Evolutionary conservation across 1,140 invertebrate species (phyloP).

Genomic region (Aphelenchoides fujianensis): DNA sequence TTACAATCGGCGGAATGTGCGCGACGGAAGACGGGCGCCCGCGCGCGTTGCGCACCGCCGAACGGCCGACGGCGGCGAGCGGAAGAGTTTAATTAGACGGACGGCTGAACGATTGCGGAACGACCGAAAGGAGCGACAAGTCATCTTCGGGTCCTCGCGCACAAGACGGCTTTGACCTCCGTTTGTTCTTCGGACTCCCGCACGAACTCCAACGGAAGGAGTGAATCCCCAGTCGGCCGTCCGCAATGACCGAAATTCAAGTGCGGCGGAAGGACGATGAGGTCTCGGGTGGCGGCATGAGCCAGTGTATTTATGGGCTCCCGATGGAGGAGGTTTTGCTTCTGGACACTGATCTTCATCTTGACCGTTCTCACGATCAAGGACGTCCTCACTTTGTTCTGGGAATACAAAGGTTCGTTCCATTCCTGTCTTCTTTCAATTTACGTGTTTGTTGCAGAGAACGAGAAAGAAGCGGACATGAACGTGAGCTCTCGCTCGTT

Average conservation of each 20-base stretch:
- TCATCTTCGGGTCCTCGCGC: neutral
- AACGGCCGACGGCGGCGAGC: no score
- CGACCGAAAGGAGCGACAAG: neutral
- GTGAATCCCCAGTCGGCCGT: neutral
- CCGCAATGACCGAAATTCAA: neutral
- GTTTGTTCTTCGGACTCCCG: neutral
- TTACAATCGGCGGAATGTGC: no score
- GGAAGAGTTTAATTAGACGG: neutral
- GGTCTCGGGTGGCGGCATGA: neutral
- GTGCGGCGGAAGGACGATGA: neutral
- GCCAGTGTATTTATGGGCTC: neutral
- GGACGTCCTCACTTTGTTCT: neutral
- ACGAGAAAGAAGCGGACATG: conserved; percentile 52
- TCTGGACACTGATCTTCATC: neutral
- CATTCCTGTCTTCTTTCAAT: no score
- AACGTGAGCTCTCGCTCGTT: no score
- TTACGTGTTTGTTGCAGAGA: conserved; percentile 1
- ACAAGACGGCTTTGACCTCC: no score
- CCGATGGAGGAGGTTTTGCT: neutral
- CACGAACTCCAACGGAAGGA: no score
- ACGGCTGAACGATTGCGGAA: neutral
- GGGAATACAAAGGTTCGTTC: conserved; percentile 5
- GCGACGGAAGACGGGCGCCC: no score
- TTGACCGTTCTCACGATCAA: neutral
- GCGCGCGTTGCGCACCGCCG: no score